Percentiles rank a stretch among this genome's conserved stretches.
Conservation (phyloP, 2,113 vertebrate species). For the Thinocorus orbignyianus region DNA sequence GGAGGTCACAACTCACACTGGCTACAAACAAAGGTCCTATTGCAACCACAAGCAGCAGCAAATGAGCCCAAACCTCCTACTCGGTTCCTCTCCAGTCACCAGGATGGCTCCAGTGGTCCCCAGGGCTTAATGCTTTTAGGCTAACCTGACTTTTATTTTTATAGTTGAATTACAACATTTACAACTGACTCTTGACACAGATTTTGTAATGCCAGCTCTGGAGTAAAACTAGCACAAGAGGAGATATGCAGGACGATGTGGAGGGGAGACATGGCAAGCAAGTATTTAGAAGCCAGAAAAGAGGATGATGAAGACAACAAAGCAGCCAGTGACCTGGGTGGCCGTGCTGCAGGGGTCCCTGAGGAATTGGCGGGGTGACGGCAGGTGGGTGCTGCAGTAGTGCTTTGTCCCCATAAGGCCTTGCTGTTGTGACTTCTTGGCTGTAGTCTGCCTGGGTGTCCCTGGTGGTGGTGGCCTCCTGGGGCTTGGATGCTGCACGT, state of each 20-base stretch:
- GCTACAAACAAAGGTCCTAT: accelerated
- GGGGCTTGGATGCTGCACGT: conserved; percentile 66
- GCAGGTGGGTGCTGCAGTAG: conserved; percentile 52
- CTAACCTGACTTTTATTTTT: background rate
- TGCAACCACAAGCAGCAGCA: background rate
- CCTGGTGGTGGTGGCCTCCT: conserved; percentile 49
- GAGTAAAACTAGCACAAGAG: background rate
- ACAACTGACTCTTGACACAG: background rate
- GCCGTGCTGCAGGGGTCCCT: conserved; percentile 70
- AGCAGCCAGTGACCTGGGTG: conserved; percentile 73
- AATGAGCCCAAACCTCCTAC: background rate
- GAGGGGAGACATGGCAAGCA: accelerated
- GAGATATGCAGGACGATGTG: accelerated
- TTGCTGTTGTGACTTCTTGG: conserved; percentile 60
- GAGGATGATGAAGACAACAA: accelerated
- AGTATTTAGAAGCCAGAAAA: background rate
- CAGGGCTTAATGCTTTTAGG: background rate
- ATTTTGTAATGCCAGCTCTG: accelerated
- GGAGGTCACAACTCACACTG: background rate
- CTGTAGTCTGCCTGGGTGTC: conserved; percentile 62
- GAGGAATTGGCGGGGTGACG: conserved; percentile 61
- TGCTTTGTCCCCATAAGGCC: background rate
- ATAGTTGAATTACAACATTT: background rate
- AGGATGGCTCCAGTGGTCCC: background rate
- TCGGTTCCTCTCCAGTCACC: background rate